These are phyloP conservation scores for Turritopsis dohrnii DNA, from an alignment of 30 jellyfish, hydroid and myxozoan species.

Conservation along the genomic window DNA sequence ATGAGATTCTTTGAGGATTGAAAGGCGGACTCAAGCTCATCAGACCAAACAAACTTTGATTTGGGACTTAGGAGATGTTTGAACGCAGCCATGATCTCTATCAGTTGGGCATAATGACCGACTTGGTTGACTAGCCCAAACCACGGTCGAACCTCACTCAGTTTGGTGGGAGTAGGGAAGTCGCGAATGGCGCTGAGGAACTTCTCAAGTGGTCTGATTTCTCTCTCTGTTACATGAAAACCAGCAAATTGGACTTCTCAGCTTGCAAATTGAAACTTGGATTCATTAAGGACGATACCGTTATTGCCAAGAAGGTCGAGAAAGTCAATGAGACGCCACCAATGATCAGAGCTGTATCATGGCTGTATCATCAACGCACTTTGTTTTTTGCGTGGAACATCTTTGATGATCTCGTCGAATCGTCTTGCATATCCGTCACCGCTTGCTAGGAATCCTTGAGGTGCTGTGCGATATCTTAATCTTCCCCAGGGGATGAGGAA, in stretches of 20 bases:
- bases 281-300: not conserved
- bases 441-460: slow-evolving; percentile 7
- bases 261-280: not conserved
- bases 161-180: not conserved
- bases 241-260: not conserved
- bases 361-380: not conserved
- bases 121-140: not conserved
- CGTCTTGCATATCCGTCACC: slow-evolving; percentile 13
- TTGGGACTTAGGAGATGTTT: not conserved
- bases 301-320: not conserved
- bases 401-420: not conserved
- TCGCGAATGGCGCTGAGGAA: not conserved
- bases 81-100: not conserved
- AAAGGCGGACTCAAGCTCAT: not conserved
- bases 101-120: not conserved
- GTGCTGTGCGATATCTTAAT: no score
- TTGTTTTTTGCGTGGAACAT: not conserved
- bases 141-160: not conserved
- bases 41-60: not conserved
- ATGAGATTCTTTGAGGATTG: not conserved
- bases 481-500: not conserved
- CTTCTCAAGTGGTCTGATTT: not conserved
- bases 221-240: not conserved
- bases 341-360: not conserved
- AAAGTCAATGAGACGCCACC: not conserved